Evolutionary conservation across 2,888 invertebrate species (phyloP).

Genomic region (Papilio gigon): DNA sequence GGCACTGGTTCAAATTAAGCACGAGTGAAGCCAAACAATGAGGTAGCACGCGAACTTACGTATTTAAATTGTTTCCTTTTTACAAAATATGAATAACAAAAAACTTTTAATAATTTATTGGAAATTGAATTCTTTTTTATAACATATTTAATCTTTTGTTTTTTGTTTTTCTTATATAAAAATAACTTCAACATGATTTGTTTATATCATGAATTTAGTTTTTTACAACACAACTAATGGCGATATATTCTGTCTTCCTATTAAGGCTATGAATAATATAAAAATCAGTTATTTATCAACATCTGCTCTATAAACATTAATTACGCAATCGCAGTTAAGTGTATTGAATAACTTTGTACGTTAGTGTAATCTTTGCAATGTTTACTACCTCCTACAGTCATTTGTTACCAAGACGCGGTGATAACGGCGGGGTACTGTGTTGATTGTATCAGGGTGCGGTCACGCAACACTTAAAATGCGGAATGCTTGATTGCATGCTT

Average conservation of each 20-base stretch:
- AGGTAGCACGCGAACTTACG: slow-evolving; percentile 29
- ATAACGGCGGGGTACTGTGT: slow-evolving; percentile 27
- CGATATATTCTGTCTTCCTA: too few species aligned
- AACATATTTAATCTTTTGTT: neutral
- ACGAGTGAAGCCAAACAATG: slow-evolving; percentile 1
- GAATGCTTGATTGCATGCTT: slow-evolving; percentile 23
- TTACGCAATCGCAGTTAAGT: neutral
- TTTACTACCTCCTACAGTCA: slow-evolving; percentile 31
- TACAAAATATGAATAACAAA: neutral
- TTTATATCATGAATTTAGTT: too few species aligned
- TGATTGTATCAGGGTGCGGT: slow-evolving; percentile 29
- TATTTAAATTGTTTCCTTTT: slow-evolving; percentile 15
- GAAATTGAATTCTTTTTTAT: neutral
- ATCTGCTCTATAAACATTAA: neutral
- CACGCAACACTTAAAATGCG: slow-evolving; percentile 30
- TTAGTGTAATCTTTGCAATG: slow-evolving; percentile 3
- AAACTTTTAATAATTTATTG: neutral
- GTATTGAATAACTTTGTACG: neutral
- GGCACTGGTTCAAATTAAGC: slow-evolving; percentile 30
- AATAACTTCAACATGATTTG: too few species aligned
- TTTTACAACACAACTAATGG: too few species aligned
- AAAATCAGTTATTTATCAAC: neutral
- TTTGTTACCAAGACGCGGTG: slow-evolving; percentile 28
- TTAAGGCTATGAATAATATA: too few species aligned
- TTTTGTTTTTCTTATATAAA: too few species aligned